phyloP scores from a whole-genome alignment of 2,888 invertebrate genomes.

The Asteroscopus sphinx region DNA sequence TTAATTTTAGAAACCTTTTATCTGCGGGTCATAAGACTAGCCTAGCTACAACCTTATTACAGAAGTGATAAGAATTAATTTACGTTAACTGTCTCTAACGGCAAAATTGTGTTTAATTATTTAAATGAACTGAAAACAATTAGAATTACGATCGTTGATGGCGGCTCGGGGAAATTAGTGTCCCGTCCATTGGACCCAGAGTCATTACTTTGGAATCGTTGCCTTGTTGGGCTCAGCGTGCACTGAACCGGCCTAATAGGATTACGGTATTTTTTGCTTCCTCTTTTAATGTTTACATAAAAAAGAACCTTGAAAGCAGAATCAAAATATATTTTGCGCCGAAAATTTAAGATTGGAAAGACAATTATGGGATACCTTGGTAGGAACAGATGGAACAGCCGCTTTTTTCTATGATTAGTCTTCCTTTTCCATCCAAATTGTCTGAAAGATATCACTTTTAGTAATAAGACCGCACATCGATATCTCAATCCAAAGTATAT shows the following conservation, averaged over 20 bases:
- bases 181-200: conserved; percentile 12
- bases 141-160: conserved; percentile 39
- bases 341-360: too few relatives aligned
- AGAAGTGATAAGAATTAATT: conserved; percentile 41
- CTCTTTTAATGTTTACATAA: too few relatives aligned
- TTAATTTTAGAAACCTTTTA: conserved; percentile 61
- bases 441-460: too few relatives aligned
- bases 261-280: neutral
- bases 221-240: conserved; percentile 23
- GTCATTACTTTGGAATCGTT: conserved; percentile 43
- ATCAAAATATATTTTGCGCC: too few relatives aligned
- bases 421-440: too few relatives aligned
- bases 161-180: conserved; percentile 26
- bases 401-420: too few relatives aligned
- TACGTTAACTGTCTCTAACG: conserved; percentile 34
- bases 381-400: too few relatives aligned
- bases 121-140: conserved; percentile 55
- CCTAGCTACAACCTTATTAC: conserved; percentile 57
- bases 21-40: conserved; percentile 42
- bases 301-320: too few relatives aligned
- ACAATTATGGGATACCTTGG: too few relatives aligned
- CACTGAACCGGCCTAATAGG: conserved; percentile 9
- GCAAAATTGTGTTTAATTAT: conserved; percentile 49
- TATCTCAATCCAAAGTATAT: too few relatives aligned
- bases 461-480: too few relatives aligned